A percentile compares a stretch with the other conserved stretches of the same genome.
Evolutionary conservation across 2,888 invertebrate species (phyloP).

Genomic region (Leptothorax acervorum): DNA sequence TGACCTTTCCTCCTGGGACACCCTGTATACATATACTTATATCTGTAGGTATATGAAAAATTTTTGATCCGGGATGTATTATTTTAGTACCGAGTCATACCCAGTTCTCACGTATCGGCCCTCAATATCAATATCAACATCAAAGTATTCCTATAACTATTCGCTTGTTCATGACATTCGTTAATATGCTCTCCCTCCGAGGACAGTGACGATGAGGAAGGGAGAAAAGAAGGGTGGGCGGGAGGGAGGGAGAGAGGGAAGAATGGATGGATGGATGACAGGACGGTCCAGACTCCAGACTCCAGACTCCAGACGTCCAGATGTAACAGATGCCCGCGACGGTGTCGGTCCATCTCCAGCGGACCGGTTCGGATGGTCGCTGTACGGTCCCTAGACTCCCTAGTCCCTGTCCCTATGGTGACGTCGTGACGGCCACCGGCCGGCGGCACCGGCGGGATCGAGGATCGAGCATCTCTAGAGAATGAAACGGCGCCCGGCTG

Average conservation of each 20-base stretch:
- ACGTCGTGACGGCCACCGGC: neutral
- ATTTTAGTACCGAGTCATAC: no score
- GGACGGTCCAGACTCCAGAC: neutral
- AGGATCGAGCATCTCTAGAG: constrained; percentile 75
- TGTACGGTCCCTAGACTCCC: no score
- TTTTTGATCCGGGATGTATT: no score
- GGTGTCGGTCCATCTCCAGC: constrained; percentile 26
- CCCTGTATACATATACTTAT: no score
- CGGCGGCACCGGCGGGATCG: constrained; percentile 58
- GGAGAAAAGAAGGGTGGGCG: neutral
- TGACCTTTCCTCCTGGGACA: no score
- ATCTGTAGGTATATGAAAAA: no score
- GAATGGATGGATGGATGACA: neutral
- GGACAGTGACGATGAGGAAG: neutral
- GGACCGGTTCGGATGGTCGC: constrained; percentile 52
- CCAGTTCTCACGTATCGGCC: no score
- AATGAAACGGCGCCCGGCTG: constrained; percentile 64
- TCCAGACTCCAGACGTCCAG: neutral
- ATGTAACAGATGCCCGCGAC: constrained; percentile 37
- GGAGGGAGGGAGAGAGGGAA: neutral
- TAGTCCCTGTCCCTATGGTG: constrained; percentile 30
- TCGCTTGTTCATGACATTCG: neutral
- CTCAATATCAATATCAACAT: neutral
- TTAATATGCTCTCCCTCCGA: constrained; percentile 1
- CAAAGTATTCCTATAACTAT: neutral